Evolutionary conservation across 2,888 invertebrate genomes (phyloP), one percentile per base, ranked within the genome.

Genomic region (Antitype chi): DNA sequence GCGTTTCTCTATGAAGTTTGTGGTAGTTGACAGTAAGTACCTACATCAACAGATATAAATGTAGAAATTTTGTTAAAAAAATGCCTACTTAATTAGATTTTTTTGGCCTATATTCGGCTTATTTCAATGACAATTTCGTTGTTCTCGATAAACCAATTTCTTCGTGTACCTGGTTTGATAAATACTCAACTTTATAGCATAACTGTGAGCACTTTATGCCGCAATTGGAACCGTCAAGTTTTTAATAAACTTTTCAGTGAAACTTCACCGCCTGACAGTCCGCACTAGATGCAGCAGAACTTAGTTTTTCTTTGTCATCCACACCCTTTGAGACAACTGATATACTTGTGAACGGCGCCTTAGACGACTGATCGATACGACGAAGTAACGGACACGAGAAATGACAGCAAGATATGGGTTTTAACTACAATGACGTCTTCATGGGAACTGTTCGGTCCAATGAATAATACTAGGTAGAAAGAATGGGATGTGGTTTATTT

Each of bases 261-360:
- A 53, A 38, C 55, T 67, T 53, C 25, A 2, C 23, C 23, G 25
- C 2, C 23, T 32, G 11, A 20, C 62, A n/a, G 55, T 72, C 25
- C 38, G 70, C 20, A 20, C n/a, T 53, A 63, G 64, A 62, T 72
- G 85, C 71, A 73, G 64, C 11, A 20, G 32, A 74, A 67, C 68
- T 53, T 67, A 76, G 72, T 76, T 75, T 72, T 57, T 53, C 87
- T 87, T 87, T 87, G 87, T 81, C 70, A 87, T 71, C 72, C 2
- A 87, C 47, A 87, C 86, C 81, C 80, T 87, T 87, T 87, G 80
- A 70, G 73, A 69, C 69, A 81, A 76, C 64, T 73, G 80, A 85
- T 87, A 87, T 72, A 69, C 73, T 80, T 80, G 73, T 25, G n/a
- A 53, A 7, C 53, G 11, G 68, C 13, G 66, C 25, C 32, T 52